Percentiles rank a stretch among this genome's conserved stretches.
Conservation (phyloP, 1,140 invertebrate genomes). For the Scaptomyza hsui region DNA sequence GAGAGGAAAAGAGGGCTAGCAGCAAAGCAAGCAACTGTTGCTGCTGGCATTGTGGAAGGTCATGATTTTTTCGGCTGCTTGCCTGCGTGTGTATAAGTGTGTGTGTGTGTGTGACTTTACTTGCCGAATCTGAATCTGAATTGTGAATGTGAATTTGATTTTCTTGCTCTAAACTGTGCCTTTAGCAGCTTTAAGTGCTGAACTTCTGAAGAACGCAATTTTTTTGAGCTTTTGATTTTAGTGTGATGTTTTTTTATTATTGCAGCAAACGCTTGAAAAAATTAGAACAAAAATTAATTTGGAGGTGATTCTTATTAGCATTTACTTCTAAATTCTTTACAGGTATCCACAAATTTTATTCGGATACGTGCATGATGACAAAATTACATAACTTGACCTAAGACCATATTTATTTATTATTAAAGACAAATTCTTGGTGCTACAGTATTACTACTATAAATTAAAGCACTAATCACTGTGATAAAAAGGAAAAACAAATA, state of each 20-base stretch:
- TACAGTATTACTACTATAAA: no score
- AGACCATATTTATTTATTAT: no score
- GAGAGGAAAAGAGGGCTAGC: constrained; percentile 36
- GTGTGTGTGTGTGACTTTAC: constrained; percentile 54
- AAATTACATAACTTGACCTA: no score
- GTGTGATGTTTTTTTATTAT: neutral
- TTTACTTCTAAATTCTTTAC: no score
- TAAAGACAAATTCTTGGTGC: no score
- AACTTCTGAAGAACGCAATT: neutral
- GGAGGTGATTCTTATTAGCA: neutral
- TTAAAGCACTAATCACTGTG: no score
- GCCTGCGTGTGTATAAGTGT: constrained; percentile 23
- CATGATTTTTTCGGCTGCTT: constrained; percentile 78
- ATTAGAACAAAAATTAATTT: neutral
- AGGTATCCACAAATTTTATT: no score
- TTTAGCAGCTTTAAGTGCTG: constrained; percentile 1
- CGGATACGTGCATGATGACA: no score
- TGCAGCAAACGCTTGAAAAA: neutral
- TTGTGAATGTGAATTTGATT: constrained; percentile 54
- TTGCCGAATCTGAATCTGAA: constrained; percentile 46
- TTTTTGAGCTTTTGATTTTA: constrained; percentile 17
- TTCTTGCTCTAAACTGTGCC: constrained; percentile 40
- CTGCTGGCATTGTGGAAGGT: constrained; percentile 84
- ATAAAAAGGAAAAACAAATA: no score
- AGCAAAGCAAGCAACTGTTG: constrained; percentile 37